Evolutionary conservation across 1,140 invertebrate genomes (phyloP).

Genomic region (Drosophila pandora): DNA sequence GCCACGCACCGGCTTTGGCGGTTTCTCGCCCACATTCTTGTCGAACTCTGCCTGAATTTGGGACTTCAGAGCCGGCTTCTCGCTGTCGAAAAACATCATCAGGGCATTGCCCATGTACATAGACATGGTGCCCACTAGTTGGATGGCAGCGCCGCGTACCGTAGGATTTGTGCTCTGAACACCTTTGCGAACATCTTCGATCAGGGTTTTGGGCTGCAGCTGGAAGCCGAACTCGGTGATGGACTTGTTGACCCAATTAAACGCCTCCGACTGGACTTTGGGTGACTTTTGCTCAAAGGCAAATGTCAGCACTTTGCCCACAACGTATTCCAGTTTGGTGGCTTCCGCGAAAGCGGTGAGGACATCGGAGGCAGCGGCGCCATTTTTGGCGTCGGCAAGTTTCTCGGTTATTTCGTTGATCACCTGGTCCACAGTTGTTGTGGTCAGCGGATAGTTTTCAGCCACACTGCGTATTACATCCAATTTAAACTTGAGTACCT

Average conservation of each 20-base stretch:
- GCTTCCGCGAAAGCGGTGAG: constrained; percentile 91
- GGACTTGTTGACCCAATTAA: constrained; percentile 91
- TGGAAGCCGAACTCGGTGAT: constrained; percentile 93
- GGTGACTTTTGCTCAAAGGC: constrained; percentile 96
- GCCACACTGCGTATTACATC: constrained; percentile 91
- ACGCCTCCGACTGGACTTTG: constrained; percentile 93
- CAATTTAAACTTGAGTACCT: constrained; percentile 93
- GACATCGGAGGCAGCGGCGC: constrained; percentile 88
- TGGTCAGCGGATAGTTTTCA: constrained; percentile 89
- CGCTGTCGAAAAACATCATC: constrained; percentile 92
- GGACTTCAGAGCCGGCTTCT: constrained; percentile 93
- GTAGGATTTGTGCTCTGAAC: constrained; percentile 92
- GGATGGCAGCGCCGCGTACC: constrained; percentile 90
- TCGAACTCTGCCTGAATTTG: constrained; percentile 95
- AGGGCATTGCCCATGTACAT: constrained; percentile 92
- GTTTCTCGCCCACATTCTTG: constrained; percentile 89
- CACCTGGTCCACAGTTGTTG: constrained; percentile 90
- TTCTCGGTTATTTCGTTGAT: constrained; percentile 93
- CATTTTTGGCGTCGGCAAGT: constrained; percentile 93
- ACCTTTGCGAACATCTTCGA: constrained; percentile 93
- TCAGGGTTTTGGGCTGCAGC: constrained; percentile 89
- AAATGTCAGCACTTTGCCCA: constrained; percentile 88
- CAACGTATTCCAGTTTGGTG: constrained; percentile 90
- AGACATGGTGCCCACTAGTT: constrained; percentile 87
- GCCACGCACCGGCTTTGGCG: constrained; percentile 89